Base-by-base conservation (phyloP, 1,140 invertebrate species). In the Pseudomyrmex flavicornis region DNA sequence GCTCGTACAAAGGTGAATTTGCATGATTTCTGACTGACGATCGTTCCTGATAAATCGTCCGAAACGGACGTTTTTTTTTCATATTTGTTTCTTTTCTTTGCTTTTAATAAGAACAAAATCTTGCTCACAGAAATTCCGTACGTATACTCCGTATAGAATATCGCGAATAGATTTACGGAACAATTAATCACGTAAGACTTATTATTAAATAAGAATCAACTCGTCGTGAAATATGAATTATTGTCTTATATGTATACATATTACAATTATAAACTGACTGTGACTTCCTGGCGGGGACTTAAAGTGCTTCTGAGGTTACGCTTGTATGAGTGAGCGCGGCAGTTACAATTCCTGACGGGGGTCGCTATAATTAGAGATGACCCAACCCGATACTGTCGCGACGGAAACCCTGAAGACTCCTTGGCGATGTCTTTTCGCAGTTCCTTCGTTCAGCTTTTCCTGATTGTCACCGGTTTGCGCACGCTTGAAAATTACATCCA, bases 311-410 rank as follows among this genome's bases (percentile, higher is more conserved):
- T 20, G n/a, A 10, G 70, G 73, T 85, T 86, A 74, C 12, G 62
- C 48, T 26, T 26, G 35, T 35, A 35, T 35, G 59, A 62, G 35
- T 17, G 69, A 68, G 59, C 22, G 17, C 54, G 46, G 56, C 56
- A 62, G 17, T 63, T 61, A 75, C 58, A 65, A 75, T 85, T 58
- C 85, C 63, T 52, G 46, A 13, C 76, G 61, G 69, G 50, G 66
- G 56, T 76, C 26, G 73, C 61, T 85, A 83, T 88, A 89, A 88
- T 89, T 89, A 86, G 80, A 88, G 88, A 86, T 88, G 86, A 88
- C 84, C 86, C 50, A 59, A 20, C 46, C 75, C 62, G 88, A 90
- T 89, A 88, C 26, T 50, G 50, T 15, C 50, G n/a, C 10, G 61
- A 44, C 62, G 22, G 20, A 13, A 7, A 61, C 52, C 56, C 63